Percentiles rank a stretch among this genome's conserved stretches.
These are phyloP conservation scores for Lasius platythorax DNA, from an alignment of 2,888 invertebrate genomes.

Conservation along the genomic window DNA sequence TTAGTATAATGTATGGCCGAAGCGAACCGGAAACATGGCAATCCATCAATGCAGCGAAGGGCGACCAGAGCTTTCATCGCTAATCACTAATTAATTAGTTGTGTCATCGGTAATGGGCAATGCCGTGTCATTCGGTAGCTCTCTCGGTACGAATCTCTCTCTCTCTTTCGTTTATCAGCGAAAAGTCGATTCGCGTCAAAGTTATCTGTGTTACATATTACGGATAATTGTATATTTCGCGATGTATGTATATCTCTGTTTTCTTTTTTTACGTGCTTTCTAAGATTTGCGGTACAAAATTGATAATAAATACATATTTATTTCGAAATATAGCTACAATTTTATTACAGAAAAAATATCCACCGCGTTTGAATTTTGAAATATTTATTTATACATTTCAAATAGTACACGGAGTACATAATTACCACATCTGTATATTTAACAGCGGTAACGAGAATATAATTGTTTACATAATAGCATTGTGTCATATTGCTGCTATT, in stretches of 20 bases:
- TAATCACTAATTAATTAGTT: constrained; percentile 83
- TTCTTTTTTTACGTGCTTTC: neutral
- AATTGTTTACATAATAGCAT: constrained; percentile 27
- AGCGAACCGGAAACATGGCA: constrained; percentile 74
- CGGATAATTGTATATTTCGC: neutral
- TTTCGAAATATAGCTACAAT: neutral
- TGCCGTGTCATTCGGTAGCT: constrained; percentile 27
- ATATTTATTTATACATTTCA: constrained; percentile 17
- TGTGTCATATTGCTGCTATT: constrained; percentile 20
- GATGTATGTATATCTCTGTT: neutral
- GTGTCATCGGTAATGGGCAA: constrained; percentile 41
- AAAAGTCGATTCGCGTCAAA: constrained; percentile 45
- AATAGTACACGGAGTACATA: neutral
- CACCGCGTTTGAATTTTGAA: neutral
- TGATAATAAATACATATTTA: neutral
- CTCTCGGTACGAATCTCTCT: constrained; percentile 18
- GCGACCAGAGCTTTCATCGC: constrained; percentile 71
- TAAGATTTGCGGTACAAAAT: neutral
- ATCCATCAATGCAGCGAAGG: constrained; percentile 78
- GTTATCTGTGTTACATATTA: constrained; percentile 12
- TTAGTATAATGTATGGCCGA: constrained; percentile 57
- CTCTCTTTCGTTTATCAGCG: constrained; percentile 34
- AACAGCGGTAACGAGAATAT: constrained; percentile 30
- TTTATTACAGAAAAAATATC: neutral
- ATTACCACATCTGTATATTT: constrained; percentile 8